phyloP scores from a whole-genome alignment of 2,888 invertebrate genomes.

The Pheosia tremula region DNA sequence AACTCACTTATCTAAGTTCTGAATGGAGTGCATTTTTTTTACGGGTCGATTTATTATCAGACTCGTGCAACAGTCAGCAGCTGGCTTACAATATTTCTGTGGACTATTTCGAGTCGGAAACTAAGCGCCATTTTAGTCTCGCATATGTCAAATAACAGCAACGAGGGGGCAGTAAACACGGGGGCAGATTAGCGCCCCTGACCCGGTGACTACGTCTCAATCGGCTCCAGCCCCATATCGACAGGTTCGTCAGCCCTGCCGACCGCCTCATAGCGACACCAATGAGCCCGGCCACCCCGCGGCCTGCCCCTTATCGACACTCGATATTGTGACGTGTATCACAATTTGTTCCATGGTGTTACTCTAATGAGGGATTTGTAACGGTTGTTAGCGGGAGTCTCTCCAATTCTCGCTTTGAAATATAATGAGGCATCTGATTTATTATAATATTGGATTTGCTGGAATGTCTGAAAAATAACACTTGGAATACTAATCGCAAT shows the following conservation, averaged over 20 bases:
- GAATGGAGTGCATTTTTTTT: too few species aligned
- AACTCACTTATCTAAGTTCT: too few species aligned
- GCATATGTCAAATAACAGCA: slow-evolving; percentile 15
- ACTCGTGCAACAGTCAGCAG: too few species aligned
- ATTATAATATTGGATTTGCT: neutral
- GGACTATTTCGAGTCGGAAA: neutral
- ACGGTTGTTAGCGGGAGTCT: slow-evolving; percentile 22
- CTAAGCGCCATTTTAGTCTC: slow-evolving; percentile 40
- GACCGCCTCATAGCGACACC: too few species aligned
- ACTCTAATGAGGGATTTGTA: slow-evolving; percentile 14
- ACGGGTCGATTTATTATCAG: too few species aligned
- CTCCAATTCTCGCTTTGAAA: too few species aligned
- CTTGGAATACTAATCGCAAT: too few species aligned
- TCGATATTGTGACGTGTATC: slow-evolving; percentile 48
- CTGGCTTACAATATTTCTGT: too few species aligned
- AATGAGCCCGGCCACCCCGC: neutral
- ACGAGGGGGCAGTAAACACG: slow-evolving; percentile 46
- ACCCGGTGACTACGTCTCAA: slow-evolving; percentile 77
- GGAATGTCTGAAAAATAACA: too few species aligned
- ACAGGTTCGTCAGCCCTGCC: slow-evolving; percentile 14
- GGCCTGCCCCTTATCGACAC: slow-evolving; percentile 39
- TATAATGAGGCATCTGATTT: too few species aligned
- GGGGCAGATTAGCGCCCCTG: slow-evolving; percentile 71
- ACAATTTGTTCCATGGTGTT: slow-evolving; percentile 39
- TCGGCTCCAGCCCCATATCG: slow-evolving; percentile 45